Evolutionary conservation across 2,113 vertebrate genomes (phyloP), one percentile per base, ranked within the genome.

Genomic region (Chloropsis cyanopogon): DNA sequence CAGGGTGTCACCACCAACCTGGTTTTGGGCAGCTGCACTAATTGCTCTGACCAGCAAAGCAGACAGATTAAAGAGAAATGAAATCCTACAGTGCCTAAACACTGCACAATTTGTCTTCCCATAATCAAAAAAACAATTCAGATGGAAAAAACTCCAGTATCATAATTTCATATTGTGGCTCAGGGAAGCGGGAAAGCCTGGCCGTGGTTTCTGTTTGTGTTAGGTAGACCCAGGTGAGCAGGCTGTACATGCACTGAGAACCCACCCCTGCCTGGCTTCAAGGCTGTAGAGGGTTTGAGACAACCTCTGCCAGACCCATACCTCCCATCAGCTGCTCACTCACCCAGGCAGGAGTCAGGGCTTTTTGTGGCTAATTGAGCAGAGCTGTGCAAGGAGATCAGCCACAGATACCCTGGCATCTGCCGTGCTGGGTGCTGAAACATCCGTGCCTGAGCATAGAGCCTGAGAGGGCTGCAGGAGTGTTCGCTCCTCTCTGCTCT

Each of bases 351-450:
- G 47, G 46, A 42, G 21, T 9, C 14, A 14, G 28, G 42, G 25
- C 4, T 5, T 8, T 14, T 15, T 3, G 3, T 37, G 42, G 60
- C 50, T 42, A 81, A 57, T 5, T 12, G 59, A 70, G 33, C 47
- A 57, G 54, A 70, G 16, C 57, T 87, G 35, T 59, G 75, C 3
- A 1, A 63, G 60, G 63, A 42, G 20, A 59, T n/a, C 26, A 3
- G 52, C 33, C 63, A 23, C 28, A 6, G 63, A 29, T 8, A 70
- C 4, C 16, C 26, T 37, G 23, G n/a, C 18, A 50, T 39, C 35
- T 77, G 46, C 63, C 0, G 0, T 28, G 22, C 71, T 83, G 0
- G 0, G 3, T 60, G 9, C 44, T 2, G 49, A 31, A 22, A 8
- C 8, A 14, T 8, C 68, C 9, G 28, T 41, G 24, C 22, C 47